phyloP scores from a whole-genome alignment of 1,140 invertebrate genomes.

The Trissolcus basalis region DNA sequence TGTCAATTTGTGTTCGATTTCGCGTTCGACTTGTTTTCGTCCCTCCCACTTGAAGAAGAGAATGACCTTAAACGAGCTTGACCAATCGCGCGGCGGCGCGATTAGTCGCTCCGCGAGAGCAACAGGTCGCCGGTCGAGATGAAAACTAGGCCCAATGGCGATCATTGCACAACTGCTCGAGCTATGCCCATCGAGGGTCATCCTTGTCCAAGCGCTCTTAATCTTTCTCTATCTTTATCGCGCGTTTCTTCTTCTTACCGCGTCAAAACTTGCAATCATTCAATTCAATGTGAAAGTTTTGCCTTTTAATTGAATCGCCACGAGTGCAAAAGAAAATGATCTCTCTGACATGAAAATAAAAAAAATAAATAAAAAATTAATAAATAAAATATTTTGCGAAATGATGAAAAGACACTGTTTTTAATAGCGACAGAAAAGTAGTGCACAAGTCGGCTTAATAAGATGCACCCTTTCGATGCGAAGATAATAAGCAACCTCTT shows the following conservation, averaged over 20 bases:
- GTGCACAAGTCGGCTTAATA: slow-evolving; percentile 58
- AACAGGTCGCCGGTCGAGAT: slow-evolving; percentile 68
- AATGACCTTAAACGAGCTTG: slow-evolving; percentile 42
- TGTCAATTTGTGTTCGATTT: slow-evolving; percentile 14
- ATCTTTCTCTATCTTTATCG: slow-evolving; percentile 23
- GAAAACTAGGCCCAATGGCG: slow-evolving; percentile 44
- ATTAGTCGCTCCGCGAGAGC: slow-evolving; percentile 54
- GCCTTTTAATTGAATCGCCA: too few relatives aligned
- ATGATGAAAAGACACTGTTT: slow-evolving; percentile 11
- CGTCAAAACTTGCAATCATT: slow-evolving; percentile 8
- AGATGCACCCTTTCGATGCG: slow-evolving; percentile 67
- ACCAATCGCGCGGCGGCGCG: slow-evolving; percentile 56
- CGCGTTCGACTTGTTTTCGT: slow-evolving; percentile 28
- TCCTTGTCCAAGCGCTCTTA: slow-evolving; percentile 15
- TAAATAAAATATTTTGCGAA: too few relatives aligned
- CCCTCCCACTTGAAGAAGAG: slow-evolving; percentile 20
- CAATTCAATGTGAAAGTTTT: too few relatives aligned
- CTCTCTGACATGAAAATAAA: too few relatives aligned
- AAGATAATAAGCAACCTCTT: slow-evolving; percentile 57
- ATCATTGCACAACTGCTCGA: slow-evolving; percentile 32
- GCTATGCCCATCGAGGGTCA: slow-evolving; percentile 6
- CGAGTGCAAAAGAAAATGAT: too few relatives aligned
- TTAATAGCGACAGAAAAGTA: background rate
- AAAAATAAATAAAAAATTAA: too few relatives aligned
- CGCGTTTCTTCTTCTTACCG: slow-evolving; percentile 25